These are phyloP conservation scores for Seriola quinqueradiata DNA, from an alignment of 2,113 vertebrate species.

Conservation along the genomic window DNA sequence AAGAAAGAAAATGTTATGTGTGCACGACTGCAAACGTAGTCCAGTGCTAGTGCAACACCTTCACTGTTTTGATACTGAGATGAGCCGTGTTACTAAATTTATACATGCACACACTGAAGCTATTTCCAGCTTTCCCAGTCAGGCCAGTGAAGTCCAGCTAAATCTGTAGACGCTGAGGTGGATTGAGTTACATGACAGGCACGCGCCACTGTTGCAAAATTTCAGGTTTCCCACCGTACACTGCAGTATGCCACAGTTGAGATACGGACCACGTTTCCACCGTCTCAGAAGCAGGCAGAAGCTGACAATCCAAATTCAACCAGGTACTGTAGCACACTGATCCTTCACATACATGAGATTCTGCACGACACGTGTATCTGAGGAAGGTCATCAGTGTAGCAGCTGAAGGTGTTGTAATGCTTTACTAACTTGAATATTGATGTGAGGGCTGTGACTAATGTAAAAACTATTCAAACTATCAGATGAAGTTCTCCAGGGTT, in stretches of 20 bases:
- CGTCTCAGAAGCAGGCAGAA: neutral
- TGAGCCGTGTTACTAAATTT: conserved; percentile 81
- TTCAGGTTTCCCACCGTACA: neutral
- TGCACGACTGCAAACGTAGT: neutral
- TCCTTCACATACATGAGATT: neutral
- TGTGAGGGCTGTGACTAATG: neutral
- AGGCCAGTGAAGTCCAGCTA: conserved; percentile 55
- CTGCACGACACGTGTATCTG: conserved; percentile 34
- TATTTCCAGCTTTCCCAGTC: conserved; percentile 70
- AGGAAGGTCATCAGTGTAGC: neutral
- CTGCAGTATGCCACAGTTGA: neutral
- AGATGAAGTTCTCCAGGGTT: neutral
- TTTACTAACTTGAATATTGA: neutral
- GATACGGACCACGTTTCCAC: neutral
- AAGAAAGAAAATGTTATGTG: no score
- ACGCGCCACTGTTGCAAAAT: conserved; percentile 25
- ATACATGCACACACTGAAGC: conserved; percentile 60
- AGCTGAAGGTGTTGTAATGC: neutral
- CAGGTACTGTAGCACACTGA: conserved; percentile 58
- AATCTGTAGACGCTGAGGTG: conserved; percentile 48
- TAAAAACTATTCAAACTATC: neutral
- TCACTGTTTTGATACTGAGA: conserved; percentile 8
- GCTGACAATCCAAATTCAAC: neutral
- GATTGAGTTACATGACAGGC: conserved; percentile 74
- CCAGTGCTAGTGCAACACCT: neutral